Base-by-base conservation (phyloP, 2,113 vertebrate species). In the Thomomys bottae region DNA sequence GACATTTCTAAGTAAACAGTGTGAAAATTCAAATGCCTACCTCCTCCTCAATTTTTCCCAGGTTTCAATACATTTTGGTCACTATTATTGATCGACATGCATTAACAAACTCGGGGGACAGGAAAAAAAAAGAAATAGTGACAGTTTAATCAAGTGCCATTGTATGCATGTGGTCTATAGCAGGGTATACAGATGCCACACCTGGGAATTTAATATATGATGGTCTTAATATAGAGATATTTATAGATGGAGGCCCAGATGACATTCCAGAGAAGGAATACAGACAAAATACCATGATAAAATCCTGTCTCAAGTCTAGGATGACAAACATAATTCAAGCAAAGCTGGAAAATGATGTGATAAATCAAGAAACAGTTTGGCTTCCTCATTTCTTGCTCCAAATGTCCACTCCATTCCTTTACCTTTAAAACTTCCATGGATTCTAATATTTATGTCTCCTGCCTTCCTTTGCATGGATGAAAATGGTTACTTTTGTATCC, bases 271-370 rank as follows among this genome's bases (percentile, higher is more conserved):
- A 17, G 28, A 71, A 91, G 17, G 4, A 6, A 68, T 32, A 68
- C 11, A 78, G 66, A 45, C n/a, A 32, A 10, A 42, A 10, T 32
- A 40, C 6, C 45, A n/a, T 15, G 23, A 42, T 42, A 68, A 54
- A 67, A 3, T 2, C 21, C 9, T 49, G 3, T 18, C 26, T 17
- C 1, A 0, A 8, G 23, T n/a, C n/a, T 4, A 3, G 7, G 15
- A 0, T 68, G 49, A 40, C 66, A 82, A n/a, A 54, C 17, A 5
- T 24, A 75, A 66, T 23, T 87, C 61, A 90, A 77, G n/a, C 1
- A 34, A 49, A 34, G 12, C 18, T 92, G 42, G 32, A 72, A n/a
- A 70, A 24, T 42, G 12, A 71, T 38, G 11, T 2, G 6, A 32
- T 0, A n/a, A 15, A 26, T 38, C 2, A 54, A 42, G 15, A 64